phyloP scores from a whole-genome alignment of 2,113 vertebrate species.

The Paralichthys olivaceus region DNA sequence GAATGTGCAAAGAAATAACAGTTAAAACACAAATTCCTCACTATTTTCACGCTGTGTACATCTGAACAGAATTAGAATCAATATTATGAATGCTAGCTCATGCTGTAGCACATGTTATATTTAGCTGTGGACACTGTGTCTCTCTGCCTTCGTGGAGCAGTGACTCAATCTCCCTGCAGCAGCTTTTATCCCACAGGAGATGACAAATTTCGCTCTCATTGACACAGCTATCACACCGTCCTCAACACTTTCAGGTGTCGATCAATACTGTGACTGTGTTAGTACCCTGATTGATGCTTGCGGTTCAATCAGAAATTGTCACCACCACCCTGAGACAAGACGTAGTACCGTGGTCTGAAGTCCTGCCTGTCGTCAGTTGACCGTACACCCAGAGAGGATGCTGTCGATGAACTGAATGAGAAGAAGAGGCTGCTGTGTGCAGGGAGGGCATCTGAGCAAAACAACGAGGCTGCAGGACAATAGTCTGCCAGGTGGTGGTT shows the following conservation, averaged over 20 bases:
- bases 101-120: neutral
- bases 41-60: neutral
- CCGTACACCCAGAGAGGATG: neutral
- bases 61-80: neutral
- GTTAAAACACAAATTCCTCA: neutral
- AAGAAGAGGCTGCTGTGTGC: too few relatives aligned
- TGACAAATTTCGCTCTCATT: slow-evolving; percentile 23
- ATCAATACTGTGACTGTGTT: slow-evolving; percentile 20
- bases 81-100: neutral
- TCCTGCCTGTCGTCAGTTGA: neutral
- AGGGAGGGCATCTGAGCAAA: neutral
- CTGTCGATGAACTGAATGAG: neutral
- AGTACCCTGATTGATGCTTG: neutral
- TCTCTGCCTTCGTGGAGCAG: neutral
- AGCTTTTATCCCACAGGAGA: slow-evolving; percentile 33
- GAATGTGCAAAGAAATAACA: neutral
- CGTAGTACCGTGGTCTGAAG: neutral
- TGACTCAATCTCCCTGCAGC: slow-evolving; percentile 13
- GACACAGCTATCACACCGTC: slow-evolving; percentile 37
- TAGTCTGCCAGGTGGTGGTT: neutral
- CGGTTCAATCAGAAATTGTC: neutral
- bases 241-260: slow-evolving; percentile 40
- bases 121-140: neutral
- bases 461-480: neutral
- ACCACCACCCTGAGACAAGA: neutral